These are phyloP conservation scores for Enteromius fasciolatus DNA, from an alignment of 2,797 vertebrate species.

Conservation along the genomic window DNA sequence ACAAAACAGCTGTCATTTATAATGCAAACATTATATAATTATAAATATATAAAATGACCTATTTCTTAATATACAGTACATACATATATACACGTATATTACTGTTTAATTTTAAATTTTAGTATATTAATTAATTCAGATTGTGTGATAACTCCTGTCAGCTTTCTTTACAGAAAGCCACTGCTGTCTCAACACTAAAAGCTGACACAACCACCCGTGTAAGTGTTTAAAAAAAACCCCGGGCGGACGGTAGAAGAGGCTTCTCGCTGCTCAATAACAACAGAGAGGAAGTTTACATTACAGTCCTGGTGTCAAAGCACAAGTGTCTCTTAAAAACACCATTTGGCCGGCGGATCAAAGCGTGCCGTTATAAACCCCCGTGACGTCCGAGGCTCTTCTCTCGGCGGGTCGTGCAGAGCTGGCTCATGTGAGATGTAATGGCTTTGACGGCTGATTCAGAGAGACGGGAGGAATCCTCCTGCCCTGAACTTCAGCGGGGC, in stretches of 20 bases:
- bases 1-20: background rate
- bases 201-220: background rate
- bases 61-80: no score
- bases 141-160: background rate
- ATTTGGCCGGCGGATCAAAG: conserved; percentile 70
- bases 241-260: conserved; percentile 20
- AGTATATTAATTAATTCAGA: background rate
- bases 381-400: background rate
- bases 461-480: conserved; percentile 56
- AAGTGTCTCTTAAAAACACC: conserved; percentile 59
- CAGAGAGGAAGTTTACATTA: conserved; percentile 56
- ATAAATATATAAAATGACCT: background rate
- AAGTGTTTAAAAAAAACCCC: background rate
- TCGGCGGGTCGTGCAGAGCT: background rate
- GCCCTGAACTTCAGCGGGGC: conserved; percentile 52
- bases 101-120: background rate
- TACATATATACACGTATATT: background rate
- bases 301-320: conserved; percentile 65
- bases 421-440: conserved; percentile 35
- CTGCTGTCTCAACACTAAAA: background rate
- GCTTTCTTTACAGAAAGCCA: background rate
- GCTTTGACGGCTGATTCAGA: conserved; percentile 45
- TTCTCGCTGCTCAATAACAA: conserved; percentile 23
- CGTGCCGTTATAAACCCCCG: background rate
- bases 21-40: background rate